Conservation (phyloP, 2,797 vertebrate genomes). For the Xyrichtys novacula region DNA sequence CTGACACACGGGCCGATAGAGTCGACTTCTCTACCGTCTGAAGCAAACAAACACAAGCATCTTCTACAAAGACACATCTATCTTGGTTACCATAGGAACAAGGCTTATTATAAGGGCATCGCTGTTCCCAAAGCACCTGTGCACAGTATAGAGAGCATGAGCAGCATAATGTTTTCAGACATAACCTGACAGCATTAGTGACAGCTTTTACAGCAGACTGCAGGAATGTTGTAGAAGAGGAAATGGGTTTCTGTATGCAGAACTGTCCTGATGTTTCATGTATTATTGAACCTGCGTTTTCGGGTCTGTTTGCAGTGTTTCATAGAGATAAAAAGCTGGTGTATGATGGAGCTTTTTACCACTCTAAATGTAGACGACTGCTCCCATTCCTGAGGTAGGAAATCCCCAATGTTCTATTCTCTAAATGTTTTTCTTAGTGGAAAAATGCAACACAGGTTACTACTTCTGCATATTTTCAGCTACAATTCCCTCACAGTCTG, state of each 20-base stretch:
- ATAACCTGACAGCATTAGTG: conserved; percentile 29
- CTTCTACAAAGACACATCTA: conserved; percentile 60
- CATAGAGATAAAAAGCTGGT: conserved; percentile 14
- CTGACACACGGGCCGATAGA: conserved; percentile 38
- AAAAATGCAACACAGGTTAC: conserved; percentile 6
- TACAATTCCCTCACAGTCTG: too few relatives aligned
- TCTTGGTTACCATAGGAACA: conserved; percentile 83
- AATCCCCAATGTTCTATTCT: neutral
- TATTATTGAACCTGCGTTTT: conserved; percentile 14
- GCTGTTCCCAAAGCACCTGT: conserved; percentile 70
- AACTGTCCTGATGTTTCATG: neutral
- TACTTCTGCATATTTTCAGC: too few relatives aligned
- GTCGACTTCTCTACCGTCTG: conserved; percentile 47
- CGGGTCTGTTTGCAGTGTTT: conserved; percentile 15
- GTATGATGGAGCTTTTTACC: conserved; percentile 24
- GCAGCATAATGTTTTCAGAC: conserved; percentile 47
- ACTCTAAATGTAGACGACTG: conserved; percentile 5
- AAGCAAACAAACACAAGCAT: conserved; percentile 59
- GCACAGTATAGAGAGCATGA: conserved; percentile 62
- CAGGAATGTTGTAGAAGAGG: conserved; percentile 13
- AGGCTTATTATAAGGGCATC: conserved; percentile 70
- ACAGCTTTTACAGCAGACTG: conserved; percentile 35
- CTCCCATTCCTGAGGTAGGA: neutral
- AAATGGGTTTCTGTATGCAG: conserved; percentile 1
- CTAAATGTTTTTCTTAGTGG: conserved; percentile 6